A percentile compares a stretch with the other conserved stretches of the same genome.
These are phyloP conservation scores for Melanostigma gelatinosum DNA, from an alignment of 2,113 vertebrate species.

Conservation along the genomic window DNA sequence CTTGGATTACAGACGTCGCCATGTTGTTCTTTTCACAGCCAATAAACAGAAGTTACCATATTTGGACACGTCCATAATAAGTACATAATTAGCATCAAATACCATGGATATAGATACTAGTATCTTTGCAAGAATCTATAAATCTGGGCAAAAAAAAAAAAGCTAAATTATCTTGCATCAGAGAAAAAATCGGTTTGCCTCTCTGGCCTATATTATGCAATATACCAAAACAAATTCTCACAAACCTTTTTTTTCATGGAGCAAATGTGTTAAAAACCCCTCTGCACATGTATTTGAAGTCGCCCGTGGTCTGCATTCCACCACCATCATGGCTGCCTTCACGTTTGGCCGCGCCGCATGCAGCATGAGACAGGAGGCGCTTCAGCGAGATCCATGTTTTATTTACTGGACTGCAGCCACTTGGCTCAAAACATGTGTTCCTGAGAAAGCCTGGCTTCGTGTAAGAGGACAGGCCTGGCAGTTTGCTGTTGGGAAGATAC, in stretches of 20 bases:
- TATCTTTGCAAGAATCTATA: not conserved
- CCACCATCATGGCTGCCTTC: slow-evolving; percentile 21
- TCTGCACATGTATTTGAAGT: not conserved
- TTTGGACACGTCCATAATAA: not conserved
- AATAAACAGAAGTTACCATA: not conserved
- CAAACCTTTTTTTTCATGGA: not conserved
- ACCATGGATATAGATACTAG: not conserved
- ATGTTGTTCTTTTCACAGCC: not conserved
- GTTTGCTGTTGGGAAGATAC: slow-evolving; percentile 38
- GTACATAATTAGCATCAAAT: not conserved
- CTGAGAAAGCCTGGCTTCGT: slow-evolving; percentile 38
- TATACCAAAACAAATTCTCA: not conserved
- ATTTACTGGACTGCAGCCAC: slow-evolving; percentile 54
- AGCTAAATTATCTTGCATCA: not conserved
- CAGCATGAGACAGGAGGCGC: slow-evolving; percentile 22
- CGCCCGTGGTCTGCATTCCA: not conserved
- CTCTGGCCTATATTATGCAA: not conserved
- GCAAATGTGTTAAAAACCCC: not conserved
- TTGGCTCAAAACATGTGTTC: slow-evolving; percentile 57
- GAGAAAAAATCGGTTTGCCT: not conserved
- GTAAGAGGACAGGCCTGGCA: slow-evolving; percentile 39
- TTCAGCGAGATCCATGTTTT: slow-evolving; percentile 46
- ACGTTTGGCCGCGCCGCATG: slow-evolving; percentile 9
- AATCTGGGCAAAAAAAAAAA: not conserved
- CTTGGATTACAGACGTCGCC: not conserved